These are phyloP conservation scores for Bubalus kerabau DNA, from an alignment of 2,113 vertebrate species.

Conservation along the genomic window DNA sequence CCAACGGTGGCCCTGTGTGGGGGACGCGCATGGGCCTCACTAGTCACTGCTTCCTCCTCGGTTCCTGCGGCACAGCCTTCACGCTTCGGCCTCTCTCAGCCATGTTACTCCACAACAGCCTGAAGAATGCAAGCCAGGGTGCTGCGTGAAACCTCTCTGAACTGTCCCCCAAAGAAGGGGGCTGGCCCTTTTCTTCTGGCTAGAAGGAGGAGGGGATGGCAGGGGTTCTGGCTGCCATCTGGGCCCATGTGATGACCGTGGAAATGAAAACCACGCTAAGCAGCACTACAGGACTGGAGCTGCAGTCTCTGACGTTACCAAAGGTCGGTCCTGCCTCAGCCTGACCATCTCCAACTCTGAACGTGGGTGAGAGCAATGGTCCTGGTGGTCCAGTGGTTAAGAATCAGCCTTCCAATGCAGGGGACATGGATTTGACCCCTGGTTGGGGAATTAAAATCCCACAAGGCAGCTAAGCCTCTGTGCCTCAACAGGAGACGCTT, in stretches of 20 bases:
- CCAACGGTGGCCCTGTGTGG: fast-evolving
- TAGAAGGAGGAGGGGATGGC: not conserved
- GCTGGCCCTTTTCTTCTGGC: not conserved
- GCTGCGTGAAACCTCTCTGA: not conserved
- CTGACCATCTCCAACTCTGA: not conserved
- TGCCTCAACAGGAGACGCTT: no score
- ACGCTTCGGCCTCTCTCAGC: not conserved
- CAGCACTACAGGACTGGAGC: not conserved
- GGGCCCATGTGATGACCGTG: no score
- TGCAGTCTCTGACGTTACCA: fast-evolving
- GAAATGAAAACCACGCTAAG: not conserved
- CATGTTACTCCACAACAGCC: not conserved
- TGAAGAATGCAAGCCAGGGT: not conserved
- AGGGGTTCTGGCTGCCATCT: not conserved
- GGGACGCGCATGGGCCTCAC: not conserved
- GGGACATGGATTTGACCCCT: no score
- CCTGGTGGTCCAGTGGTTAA: not conserved
- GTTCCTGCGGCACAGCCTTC: not conserved
- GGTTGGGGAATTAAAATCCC: no score
- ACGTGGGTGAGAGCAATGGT: not conserved
- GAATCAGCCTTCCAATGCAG: no score
- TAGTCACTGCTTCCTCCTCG: no score
- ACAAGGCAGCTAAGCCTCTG: no score
- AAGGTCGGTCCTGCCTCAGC: not conserved
- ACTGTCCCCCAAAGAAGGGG: not conserved